Evolutionary conservation across 2,797 vertebrate genomes (phyloP).

Genomic region (Rhabdomys pumilio): DNA sequence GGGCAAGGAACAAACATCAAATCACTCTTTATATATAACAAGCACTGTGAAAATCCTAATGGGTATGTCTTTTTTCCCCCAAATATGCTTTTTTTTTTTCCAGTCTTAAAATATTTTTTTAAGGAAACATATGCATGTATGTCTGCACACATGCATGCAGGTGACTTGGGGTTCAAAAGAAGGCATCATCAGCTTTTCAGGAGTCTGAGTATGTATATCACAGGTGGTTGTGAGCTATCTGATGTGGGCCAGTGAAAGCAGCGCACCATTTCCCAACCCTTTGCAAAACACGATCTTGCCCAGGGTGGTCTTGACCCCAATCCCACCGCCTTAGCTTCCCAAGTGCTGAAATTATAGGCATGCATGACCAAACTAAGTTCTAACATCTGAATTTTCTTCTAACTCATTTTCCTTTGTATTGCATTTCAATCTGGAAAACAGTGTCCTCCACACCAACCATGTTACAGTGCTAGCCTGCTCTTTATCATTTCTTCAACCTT

Average conservation of each 20-base stretch:
- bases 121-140: background rate
- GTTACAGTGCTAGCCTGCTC: background rate
- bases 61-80: no score
- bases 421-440: constrained; percentile 54
- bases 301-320: background rate
- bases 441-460: background rate
- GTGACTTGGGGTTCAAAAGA: background rate
- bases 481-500: constrained; percentile 52
- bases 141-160: background rate
- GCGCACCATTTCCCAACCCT: background rate
- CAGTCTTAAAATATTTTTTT: background rate
- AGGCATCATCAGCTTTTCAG: no score
- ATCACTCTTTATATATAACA: constrained; percentile 33
- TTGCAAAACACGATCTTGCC: background rate
- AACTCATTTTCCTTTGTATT: constrained; percentile 57
- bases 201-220: background rate
- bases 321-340: background rate
- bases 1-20: background rate
- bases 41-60: background rate
- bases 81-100: no score
- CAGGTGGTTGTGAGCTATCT: background rate
- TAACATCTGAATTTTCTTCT: background rate
- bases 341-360: background rate
- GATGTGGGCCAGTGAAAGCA: background rate
- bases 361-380: background rate